phyloP scores from a whole-genome alignment of 2,888 invertebrate genomes.

The Cactoblastis cactorum region DNA sequence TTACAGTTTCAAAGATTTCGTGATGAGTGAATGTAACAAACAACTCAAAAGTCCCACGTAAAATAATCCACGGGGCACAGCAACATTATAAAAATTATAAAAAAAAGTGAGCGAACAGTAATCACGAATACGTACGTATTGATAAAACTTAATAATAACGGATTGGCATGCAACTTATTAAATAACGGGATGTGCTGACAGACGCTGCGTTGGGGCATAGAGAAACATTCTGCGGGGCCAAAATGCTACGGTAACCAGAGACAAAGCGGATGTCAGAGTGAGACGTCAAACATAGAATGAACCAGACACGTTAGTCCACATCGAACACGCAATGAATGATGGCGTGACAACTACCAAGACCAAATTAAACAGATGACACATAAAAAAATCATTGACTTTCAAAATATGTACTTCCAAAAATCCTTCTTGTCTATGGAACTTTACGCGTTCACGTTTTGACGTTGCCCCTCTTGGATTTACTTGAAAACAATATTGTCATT shows the following conservation, averaged over 20 bases:
- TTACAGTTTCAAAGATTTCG: no score
- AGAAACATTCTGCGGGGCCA: conserved; percentile 63
- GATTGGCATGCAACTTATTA: conserved; percentile 67
- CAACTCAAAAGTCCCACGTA: no score
- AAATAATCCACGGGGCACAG: no score
- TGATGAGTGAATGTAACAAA: no score
- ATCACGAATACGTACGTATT: conserved; percentile 30
- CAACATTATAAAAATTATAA: conserved; percentile 22
- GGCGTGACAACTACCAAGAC: conserved; percentile 73
- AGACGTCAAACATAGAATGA: conserved; percentile 47
- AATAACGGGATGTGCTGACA: conserved; percentile 57
- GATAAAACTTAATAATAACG: conserved; percentile 48
- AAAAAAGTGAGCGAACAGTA: conserved; percentile 29
- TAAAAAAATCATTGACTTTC: conserved; percentile 47
- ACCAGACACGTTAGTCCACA: conserved; percentile 67
- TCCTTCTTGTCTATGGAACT: conserved; percentile 46
- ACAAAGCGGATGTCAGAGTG: conserved; percentile 66
- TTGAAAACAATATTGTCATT: conserved; percentile 63
- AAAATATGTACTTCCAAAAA: conserved; percentile 50
- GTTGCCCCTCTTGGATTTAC: conserved; percentile 67
- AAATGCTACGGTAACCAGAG: conserved; percentile 67
- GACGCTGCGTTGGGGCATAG: conserved; percentile 58
- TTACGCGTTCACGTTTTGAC: conserved; percentile 61
- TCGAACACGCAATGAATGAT: conserved; percentile 60
- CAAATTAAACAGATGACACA: conserved; percentile 56